phyloP scores from a whole-genome alignment of 1,140 invertebrate genomes.

The Drosophila watanabei region DNA sequence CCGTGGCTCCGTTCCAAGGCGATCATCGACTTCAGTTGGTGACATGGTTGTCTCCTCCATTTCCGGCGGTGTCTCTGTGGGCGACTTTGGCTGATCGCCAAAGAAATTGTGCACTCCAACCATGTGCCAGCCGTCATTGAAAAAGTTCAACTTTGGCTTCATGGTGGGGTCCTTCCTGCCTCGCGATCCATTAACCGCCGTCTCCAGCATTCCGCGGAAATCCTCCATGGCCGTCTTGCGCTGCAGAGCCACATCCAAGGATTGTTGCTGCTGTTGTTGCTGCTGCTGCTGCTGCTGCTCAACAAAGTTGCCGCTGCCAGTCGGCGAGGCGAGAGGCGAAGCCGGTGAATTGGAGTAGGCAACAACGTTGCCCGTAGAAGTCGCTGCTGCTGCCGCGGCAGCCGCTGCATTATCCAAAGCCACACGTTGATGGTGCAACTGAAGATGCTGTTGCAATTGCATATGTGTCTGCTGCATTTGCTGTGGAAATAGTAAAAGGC shows the following conservation, averaged over 20 bases:
- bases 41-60: slow-evolving; percentile 76
- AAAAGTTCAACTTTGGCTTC: slow-evolving; percentile 65
- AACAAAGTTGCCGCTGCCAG: slow-evolving; percentile 85
- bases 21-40: slow-evolving; percentile 17
- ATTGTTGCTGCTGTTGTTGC: slow-evolving; percentile 82
- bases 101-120: slow-evolving; percentile 76
- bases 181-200: slow-evolving; percentile 62
- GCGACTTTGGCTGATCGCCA: slow-evolving; percentile 84
- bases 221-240: slow-evolving; percentile 67
- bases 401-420: slow-evolving; percentile 50
- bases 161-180: slow-evolving; percentile 53
- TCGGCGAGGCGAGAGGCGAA: slow-evolving; percentile 84
- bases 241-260: slow-evolving; percentile 57
- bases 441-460: slow-evolving; percentile 65
- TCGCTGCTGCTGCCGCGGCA: slow-evolving; percentile 27
- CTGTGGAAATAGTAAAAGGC: not conserved
- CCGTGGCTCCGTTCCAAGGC: slow-evolving; percentile 17
- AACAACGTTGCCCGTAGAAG: slow-evolving; percentile 25
- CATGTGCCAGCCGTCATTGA: slow-evolving; percentile 78
- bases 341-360: slow-evolving; percentile 78
- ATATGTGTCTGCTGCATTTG: slow-evolving; percentile 65
- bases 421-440: slow-evolving; percentile 62
- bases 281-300: slow-evolving; percentile 84
- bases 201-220: slow-evolving; percentile 67
- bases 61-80: slow-evolving; percentile 83